phyloP scores from a whole-genome alignment of 2,113 vertebrate genomes.

The Lagopus leucura region DNA sequence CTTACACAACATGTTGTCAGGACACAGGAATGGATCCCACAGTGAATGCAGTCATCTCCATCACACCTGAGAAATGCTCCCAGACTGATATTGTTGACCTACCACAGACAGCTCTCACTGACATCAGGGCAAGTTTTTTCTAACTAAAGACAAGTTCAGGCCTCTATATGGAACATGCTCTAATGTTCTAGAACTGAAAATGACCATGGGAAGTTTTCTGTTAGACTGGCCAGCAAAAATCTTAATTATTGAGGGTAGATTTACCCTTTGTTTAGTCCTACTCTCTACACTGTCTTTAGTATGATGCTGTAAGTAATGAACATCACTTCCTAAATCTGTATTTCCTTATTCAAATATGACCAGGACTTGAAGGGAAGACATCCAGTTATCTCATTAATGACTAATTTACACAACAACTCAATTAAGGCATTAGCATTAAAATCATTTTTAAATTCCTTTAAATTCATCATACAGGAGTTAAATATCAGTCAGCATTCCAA shows the following conservation, averaged over 20 bases:
- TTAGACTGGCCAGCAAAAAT: not conserved
- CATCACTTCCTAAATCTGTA: not conserved
- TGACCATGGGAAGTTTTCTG: not conserved
- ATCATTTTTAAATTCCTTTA: not conserved
- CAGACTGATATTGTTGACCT: not conserved
- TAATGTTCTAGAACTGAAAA: not conserved
- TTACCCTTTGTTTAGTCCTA: not conserved
- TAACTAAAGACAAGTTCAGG: not conserved
- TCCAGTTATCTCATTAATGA: not conserved
- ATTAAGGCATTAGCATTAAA: not conserved
- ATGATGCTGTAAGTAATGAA: not conserved
- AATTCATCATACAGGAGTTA: not conserved
- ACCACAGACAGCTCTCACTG: not conserved
- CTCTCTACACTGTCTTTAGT: not conserved
- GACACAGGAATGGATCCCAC: not conserved
- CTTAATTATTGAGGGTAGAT: not conserved
- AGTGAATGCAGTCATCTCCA: not conserved
- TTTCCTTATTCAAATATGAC: not conserved
- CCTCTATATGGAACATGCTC: not conserved
- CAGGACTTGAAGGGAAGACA: not conserved
- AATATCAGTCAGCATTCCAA: not conserved
- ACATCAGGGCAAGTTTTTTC: not conserved
- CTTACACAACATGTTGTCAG: not conserved
- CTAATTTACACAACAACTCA: not conserved
- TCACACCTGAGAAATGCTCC: not conserved